A percentile compares a stretch with the other conserved stretches of the same genome.
Conservation (phyloP, 2,888 invertebrate genomes). For the Drosophila longiperda region DNA sequence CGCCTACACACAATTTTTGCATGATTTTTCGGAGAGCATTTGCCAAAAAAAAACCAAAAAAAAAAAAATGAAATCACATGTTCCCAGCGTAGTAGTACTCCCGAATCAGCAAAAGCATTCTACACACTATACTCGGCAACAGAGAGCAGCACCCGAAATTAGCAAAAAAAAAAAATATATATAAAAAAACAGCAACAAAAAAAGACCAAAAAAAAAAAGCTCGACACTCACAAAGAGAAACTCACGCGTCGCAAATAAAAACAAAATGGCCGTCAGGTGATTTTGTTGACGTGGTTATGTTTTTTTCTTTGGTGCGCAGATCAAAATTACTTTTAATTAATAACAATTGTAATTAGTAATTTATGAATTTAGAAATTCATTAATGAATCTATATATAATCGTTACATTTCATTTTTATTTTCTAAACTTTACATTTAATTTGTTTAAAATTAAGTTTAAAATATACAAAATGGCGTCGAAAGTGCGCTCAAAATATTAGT, state of each 20-base stretch:
- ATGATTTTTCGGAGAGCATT: conserved; percentile 5
- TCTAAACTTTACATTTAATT: not conserved
- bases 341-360: conserved; percentile 1
- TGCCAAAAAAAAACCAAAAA: conserved; percentile 30
- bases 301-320: conserved; percentile 4
- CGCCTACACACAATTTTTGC: conserved; percentile 17
- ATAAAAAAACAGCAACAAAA: conserved; percentile 13
- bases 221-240: conserved; percentile 44
- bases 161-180: conserved; percentile 48
- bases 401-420: not conserved
- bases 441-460: not conserved
- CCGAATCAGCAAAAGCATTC: conserved; percentile 15
- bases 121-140: conserved; percentile 34
- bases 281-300: conserved; percentile 59
- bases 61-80: conserved; percentile 48
- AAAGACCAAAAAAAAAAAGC: conserved; percentile 30
- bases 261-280: conserved; percentile 71
- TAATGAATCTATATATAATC: not conserved
- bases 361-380: not conserved
- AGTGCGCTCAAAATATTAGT: not conserved
- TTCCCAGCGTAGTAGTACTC: conserved; percentile 33
- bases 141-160: conserved; percentile 55
- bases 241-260: conserved; percentile 47
- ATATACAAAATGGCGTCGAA: conserved; percentile 60
- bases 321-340: conserved; percentile 4